Evolutionary conservation across 2,888 invertebrate genomes (phyloP).

Genomic region (Steinernema carpocapsae): DNA sequence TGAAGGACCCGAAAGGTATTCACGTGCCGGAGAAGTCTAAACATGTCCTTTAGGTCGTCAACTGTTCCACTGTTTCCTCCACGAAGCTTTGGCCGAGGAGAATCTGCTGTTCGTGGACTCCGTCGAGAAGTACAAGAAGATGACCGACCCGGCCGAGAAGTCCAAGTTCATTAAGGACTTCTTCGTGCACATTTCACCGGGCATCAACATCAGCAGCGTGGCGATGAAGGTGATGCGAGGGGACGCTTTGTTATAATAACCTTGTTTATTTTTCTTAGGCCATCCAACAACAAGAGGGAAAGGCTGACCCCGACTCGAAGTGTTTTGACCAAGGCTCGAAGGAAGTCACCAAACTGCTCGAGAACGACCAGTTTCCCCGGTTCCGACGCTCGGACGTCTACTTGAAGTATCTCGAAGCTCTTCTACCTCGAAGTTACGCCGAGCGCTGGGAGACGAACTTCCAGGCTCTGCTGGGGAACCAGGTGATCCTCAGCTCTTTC

Average conservation of each 20-base stretch:
- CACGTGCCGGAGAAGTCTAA: not conserved
- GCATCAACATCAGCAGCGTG: slow-evolving; percentile 61
- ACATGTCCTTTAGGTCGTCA: slow-evolving; percentile 54
- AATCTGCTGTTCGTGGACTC: slow-evolving; percentile 65
- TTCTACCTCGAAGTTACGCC: slow-evolving; percentile 64
- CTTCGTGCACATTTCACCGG: slow-evolving; percentile 56
- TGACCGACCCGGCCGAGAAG: slow-evolving; percentile 60
- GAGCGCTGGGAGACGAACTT: slow-evolving; percentile 65
- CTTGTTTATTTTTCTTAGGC: slow-evolving; percentile 1
- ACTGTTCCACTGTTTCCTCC: slow-evolving; percentile 65
- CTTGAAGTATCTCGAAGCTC: slow-evolving; percentile 56
- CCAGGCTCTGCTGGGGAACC: slow-evolving; percentile 65
- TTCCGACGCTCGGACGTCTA: slow-evolving; percentile 66
- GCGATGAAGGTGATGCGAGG: slow-evolving; percentile 53
- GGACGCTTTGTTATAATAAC: not conserved
- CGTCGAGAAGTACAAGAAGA: slow-evolving; percentile 61
- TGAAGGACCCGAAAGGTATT: slow-evolving; percentile 63
- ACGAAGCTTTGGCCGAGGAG: slow-evolving; percentile 65
- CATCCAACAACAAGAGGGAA: slow-evolving; percentile 46
- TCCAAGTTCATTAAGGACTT: slow-evolving; percentile 55
- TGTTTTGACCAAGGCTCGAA: slow-evolving; percentile 60
- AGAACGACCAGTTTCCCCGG: slow-evolving; percentile 67
- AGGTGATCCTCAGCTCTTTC: slow-evolving; percentile 44
- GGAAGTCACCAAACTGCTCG: slow-evolving; percentile 63
- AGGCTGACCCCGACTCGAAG: slow-evolving; percentile 56